phyloP scores from a whole-genome alignment of 2,113 vertebrate genomes.

The Podarcis muralis region DNA sequence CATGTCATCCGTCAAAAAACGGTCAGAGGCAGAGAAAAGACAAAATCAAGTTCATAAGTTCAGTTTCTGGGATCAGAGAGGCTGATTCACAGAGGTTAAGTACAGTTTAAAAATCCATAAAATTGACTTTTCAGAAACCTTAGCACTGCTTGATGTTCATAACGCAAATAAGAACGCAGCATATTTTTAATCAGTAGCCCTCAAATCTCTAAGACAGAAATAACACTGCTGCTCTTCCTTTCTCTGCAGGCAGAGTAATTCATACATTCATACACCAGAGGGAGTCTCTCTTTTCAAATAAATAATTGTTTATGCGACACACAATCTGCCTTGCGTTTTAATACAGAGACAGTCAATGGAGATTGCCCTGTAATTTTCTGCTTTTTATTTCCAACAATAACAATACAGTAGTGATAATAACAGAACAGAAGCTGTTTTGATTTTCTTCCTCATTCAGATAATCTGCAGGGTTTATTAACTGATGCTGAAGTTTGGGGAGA shows the following conservation, averaged over 20 bases:
- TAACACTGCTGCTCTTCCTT: neutral
- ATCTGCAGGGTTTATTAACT: neutral
- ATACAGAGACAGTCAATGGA: neutral
- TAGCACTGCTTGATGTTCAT: neutral
- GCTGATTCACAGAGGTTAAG: neutral
- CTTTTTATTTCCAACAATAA: neutral
- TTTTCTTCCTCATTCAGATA: neutral
- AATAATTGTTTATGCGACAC: slow-evolving; percentile 16
- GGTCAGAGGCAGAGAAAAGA: neutral
- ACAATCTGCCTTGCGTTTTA: neutral
- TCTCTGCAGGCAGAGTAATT: slow-evolving; percentile 9
- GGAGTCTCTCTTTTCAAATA: slow-evolving; percentile 29
- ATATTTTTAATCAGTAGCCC: neutral
- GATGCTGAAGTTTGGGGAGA: neutral
- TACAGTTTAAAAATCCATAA: slow-evolving; percentile 2
- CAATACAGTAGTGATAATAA: neutral
- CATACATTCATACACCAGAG: slow-evolving; percentile 34
- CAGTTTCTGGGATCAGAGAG: neutral
- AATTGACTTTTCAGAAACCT: neutral
- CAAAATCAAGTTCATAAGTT: slow-evolving; percentile 1
- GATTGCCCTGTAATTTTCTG: neutral
- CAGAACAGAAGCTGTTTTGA: neutral
- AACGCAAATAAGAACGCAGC: neutral
- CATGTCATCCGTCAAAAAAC: neutral
- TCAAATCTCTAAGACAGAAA: neutral